These are phyloP conservation scores for Ochropleura leucogaster DNA, from an alignment of 2,888 invertebrate genomes.

Conservation along the genomic window DNA sequence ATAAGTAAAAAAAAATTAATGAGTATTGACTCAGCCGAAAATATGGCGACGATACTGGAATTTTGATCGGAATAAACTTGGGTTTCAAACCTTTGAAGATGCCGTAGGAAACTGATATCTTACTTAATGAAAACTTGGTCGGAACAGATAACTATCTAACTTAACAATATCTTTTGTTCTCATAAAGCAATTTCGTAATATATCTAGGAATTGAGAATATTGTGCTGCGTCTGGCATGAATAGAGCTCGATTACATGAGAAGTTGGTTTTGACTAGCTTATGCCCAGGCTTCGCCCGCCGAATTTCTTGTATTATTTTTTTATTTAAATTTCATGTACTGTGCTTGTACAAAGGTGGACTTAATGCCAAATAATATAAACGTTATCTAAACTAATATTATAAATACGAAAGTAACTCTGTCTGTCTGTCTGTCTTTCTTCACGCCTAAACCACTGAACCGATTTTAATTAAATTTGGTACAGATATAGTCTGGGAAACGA, in stretches of 20 bases:
- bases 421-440: too few relatives aligned
- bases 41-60: background rate
- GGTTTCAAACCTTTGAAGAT: constrained; percentile 2
- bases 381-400: too few relatives aligned
- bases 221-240: background rate
- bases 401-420: too few relatives aligned
- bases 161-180: constrained; percentile 1
- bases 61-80: background rate
- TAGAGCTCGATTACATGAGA: background rate
- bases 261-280: background rate
- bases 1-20: too few relatives aligned
- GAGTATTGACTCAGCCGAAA: too few relatives aligned
- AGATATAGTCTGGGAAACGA: too few relatives aligned
- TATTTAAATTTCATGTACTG: too few relatives aligned
- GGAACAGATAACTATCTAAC: background rate
- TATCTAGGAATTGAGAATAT: background rate
- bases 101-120: constrained; percentile 6
- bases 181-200: background rate
- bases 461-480: too few relatives aligned
- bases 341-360: too few relatives aligned
- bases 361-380: too few relatives aligned
- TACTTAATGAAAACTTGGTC: constrained; percentile 16
- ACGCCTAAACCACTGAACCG: too few relatives aligned
- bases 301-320: background rate
- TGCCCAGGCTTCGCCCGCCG: background rate